Evolutionary conservation across 2,888 invertebrate species (phyloP), one percentile per base, ranked within the genome.

Genomic region (Pseudolycoriella hygida): DNA sequence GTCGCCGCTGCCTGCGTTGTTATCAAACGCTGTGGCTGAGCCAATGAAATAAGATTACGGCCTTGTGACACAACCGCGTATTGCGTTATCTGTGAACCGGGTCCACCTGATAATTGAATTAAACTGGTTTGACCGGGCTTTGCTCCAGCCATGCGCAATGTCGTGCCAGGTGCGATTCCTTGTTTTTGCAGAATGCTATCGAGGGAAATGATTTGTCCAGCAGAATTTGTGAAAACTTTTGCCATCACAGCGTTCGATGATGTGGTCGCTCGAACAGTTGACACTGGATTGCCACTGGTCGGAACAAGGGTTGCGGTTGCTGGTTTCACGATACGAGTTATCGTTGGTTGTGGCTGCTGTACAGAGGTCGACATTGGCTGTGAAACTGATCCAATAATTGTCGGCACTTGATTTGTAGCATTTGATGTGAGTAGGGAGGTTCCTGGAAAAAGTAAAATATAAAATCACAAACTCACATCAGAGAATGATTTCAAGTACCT

Each of bases 201-300:
- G 3, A 65, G 46, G 1, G 65, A 61, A 17, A 66, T 59, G 30
- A 65, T 60, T 44, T 66, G 62, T 0, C 60, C 60, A 2, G 58
- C 74, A 40, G 80, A 74, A 58, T 77, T 81, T 5, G 82, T 80
- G 18, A 84, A 64, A 15, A 84, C 72, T 60, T 82, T 81, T 0
- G 82, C 81, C 34, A 82, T 72, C 20, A 81, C 73, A 3, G 77
- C 76, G 30, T 51, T 52, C 14, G 37, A 18, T 10, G 20, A 32
- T 6, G 41, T 20, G 19, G 39, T 14, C 2, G 41, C 41, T 3
- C 37, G 39, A 42, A 46, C 25, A 14, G 46, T 44, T 8, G 46
- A 41, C 25, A 50, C 17, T 8, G 47, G 37, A 11, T 31, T 40
- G 10, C 48, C 38, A 37, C 48, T 43, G 1, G 51, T 40, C 17